Evolutionary conservation across 1,140 invertebrate species (phyloP).

Genomic region (Aphelinus atriplicis): DNA sequence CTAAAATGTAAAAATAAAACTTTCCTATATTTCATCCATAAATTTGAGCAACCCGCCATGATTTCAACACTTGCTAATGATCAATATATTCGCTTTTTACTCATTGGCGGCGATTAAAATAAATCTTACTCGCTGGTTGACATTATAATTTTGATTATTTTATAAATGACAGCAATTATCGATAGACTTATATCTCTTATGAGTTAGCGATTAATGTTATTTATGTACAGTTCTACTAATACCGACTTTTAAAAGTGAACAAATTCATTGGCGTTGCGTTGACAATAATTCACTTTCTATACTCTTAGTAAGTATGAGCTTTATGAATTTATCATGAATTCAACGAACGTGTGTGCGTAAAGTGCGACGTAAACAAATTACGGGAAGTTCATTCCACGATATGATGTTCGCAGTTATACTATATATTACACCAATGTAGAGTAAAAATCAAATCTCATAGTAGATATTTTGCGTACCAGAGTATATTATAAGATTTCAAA

Average conservation of each 20-base stretch:
- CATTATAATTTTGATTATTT: constrained; percentile 34
- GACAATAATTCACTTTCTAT: constrained; percentile 30
- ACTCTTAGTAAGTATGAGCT: constrained; percentile 31
- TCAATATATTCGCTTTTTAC: constrained; percentile 18
- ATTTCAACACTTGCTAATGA: constrained; percentile 22
- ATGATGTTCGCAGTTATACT: constrained; percentile 26
- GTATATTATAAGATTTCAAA: constrained; percentile 2
- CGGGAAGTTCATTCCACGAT: constrained; percentile 25
- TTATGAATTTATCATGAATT: constrained; percentile 28
- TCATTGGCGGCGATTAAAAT: constrained; percentile 6
- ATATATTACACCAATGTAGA: constrained; percentile 25
- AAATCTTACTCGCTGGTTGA: constrained; percentile 7
- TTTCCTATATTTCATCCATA: no score
- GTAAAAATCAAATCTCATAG: constrained; percentile 8
- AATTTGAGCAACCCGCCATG: neutral
- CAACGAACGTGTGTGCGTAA: constrained; percentile 33
- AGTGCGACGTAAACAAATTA: constrained; percentile 35
- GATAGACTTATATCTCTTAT: constrained; percentile 14
- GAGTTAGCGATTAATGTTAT: constrained; percentile 19
- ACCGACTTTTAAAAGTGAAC: constrained; percentile 23
- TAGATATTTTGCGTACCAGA: constrained; percentile 1
- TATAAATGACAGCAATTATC: constrained; percentile 30
- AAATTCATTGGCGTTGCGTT: neutral
- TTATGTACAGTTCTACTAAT: constrained; percentile 34
- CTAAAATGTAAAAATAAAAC: no score